Conservation (phyloP, 2,797 vertebrate species). For the Neosilurus hyrtlii region DNA sequence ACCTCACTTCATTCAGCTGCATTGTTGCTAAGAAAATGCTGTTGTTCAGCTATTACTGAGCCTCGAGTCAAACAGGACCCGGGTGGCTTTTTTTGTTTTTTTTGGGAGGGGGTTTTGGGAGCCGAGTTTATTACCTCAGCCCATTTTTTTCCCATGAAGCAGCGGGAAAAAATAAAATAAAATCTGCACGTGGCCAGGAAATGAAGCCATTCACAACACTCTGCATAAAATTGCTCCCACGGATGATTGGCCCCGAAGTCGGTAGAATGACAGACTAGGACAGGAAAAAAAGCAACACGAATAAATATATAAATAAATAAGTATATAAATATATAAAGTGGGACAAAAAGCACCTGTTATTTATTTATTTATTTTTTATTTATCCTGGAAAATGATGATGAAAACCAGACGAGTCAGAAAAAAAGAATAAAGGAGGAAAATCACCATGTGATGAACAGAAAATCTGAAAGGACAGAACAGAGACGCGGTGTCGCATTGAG, state of each 20-base stretch:
- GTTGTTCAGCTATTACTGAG: slow-evolving; percentile 63
- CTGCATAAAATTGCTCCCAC: slow-evolving; percentile 68
- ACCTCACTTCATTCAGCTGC: slow-evolving; percentile 49
- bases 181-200: slow-evolving; percentile 66
- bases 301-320: too few relatives aligned
- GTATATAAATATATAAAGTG: neutral
- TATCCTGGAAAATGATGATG: slow-evolving; percentile 28
- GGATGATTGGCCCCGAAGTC: slow-evolving; percentile 60
- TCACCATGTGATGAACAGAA: slow-evolving; percentile 45
- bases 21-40: slow-evolving; percentile 51
- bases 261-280: slow-evolving; percentile 62
- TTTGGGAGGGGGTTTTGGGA: neutral
- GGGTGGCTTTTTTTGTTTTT: slow-evolving; percentile 7
- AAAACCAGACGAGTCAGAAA: slow-evolving; percentile 17
- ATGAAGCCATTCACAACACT: slow-evolving; percentile 72
- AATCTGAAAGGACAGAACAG: slow-evolving; percentile 41
- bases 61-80: slow-evolving; percentile 37
- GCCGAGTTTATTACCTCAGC: slow-evolving; percentile 53
- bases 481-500: slow-evolving; percentile 51
- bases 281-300: neutral
- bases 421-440: slow-evolving; percentile 42
- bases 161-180: slow-evolving; percentile 41
- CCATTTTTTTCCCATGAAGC: slow-evolving; percentile 62
- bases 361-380: neutral
- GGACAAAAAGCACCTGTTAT: neutral